Evolutionary conservation across 1,140 invertebrate genomes (phyloP).

Genomic region (Lanistes nyassanus): DNA sequence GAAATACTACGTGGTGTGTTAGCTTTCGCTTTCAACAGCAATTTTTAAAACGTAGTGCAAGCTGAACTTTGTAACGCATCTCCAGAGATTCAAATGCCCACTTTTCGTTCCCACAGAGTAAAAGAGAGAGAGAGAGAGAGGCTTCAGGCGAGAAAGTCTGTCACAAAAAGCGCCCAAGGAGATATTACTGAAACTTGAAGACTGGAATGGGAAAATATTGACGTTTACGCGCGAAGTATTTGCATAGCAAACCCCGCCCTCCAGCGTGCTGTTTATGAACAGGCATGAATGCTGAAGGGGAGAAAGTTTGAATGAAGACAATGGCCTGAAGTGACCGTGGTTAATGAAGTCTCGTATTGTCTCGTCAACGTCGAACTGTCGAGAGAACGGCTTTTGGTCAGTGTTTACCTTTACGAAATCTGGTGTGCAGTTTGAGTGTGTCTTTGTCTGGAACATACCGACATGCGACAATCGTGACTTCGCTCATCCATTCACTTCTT

Average conservation of each 20-base stretch:
- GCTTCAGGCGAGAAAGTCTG: neutral
- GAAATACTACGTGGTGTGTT: too few relatives aligned
- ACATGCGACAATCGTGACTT: too few relatives aligned
- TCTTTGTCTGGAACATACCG: neutral
- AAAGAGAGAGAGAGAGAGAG: neutral
- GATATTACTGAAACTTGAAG: conserved; percentile 5
- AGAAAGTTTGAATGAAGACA: neutral
- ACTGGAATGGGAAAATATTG: conserved; percentile 17
- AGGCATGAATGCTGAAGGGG: neutral
- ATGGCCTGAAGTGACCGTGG: neutral
- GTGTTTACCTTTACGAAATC: too few relatives aligned
- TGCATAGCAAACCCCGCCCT: conserved; percentile 20
- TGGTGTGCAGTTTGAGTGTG: too few relatives aligned
- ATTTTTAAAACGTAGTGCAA: too few relatives aligned
- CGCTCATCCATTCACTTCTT: neutral
- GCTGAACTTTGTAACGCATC: too few relatives aligned
- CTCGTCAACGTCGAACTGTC: too few relatives aligned
- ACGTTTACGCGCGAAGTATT: conserved; percentile 10
- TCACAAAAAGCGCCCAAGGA: neutral
- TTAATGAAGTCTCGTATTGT: too few relatives aligned
- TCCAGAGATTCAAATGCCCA: too few relatives aligned
- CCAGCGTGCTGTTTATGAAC: conserved; percentile 6
- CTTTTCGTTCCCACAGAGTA: too few relatives aligned
- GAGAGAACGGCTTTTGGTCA: too few relatives aligned
- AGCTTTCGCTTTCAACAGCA: too few relatives aligned